Evolutionary conservation across 2,113 vertebrate genomes (phyloP).

Genomic region (Scortum barcoo): DNA sequence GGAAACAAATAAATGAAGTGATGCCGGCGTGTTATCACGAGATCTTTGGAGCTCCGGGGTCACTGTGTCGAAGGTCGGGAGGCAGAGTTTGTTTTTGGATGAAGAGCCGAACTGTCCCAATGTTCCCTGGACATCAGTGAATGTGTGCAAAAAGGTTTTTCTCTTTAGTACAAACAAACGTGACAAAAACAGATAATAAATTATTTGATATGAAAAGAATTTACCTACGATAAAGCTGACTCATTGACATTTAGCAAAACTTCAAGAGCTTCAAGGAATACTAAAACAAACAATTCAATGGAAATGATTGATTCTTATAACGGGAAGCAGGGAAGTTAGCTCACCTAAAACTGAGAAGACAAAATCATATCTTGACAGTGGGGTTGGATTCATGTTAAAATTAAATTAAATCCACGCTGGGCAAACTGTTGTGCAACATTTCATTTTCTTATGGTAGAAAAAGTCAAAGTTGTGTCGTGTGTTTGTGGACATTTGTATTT

Average conservation of each 20-base stretch:
- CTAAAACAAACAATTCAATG: neutral
- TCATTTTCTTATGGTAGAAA: no score
- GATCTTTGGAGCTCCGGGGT: neutral
- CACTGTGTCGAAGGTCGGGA: conserved; percentile 40
- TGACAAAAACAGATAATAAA: no score
- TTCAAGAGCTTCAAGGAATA: conserved; percentile 1
- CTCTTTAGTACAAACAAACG: no score
- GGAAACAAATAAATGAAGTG: neutral
- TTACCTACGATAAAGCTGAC: neutral
- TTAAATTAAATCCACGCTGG: no score
- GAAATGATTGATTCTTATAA: neutral
- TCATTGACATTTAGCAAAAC: neutral
- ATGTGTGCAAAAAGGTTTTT: no score
- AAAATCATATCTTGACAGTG: neutral
- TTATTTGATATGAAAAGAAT: no score
- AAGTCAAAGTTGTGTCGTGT: no score
- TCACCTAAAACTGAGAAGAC: neutral
- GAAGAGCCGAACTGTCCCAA: no score
- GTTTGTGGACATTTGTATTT: no score
- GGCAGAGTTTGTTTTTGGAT: neutral
- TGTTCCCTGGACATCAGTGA: no score
- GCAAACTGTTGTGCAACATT: no score
- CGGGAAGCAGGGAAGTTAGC: neutral
- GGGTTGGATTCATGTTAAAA: neutral
- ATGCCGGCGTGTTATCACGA: neutral